phyloP scores from a whole-genome alignment of 2,797 vertebrate genomes.

The Microtus agrestis region DNA sequence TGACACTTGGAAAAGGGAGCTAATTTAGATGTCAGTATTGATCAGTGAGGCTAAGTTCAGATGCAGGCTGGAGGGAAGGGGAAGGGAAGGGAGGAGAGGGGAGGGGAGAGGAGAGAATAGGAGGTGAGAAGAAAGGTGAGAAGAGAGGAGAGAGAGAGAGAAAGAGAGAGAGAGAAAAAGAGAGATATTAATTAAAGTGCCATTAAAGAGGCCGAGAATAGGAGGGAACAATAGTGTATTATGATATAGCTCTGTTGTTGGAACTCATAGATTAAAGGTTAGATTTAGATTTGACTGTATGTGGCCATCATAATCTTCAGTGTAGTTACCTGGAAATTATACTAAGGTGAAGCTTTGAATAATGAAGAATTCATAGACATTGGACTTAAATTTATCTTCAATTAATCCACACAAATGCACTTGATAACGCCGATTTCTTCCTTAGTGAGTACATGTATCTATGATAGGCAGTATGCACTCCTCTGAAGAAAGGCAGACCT shows the following conservation, averaged over 20 bases:
- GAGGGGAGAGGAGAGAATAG: background rate
- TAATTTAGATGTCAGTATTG: conserved; percentile 83
- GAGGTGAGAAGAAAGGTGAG: background rate
- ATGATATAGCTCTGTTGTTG: background rate
- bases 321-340: conserved; percentile 5
- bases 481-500: background rate
- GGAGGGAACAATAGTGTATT: conserved; percentile 6
- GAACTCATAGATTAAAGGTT: background rate
- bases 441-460: background rate
- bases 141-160: background rate
- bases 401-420: conserved; percentile 43
- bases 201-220: background rate
- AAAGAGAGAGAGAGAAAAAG: background rate
- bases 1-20: conserved; percentile 75
- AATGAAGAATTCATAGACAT: background rate
- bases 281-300: background rate
- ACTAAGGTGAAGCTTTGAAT: conserved; percentile 32
- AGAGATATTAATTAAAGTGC: background rate
- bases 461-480: background rate
- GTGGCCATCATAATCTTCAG: background rate
- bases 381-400: conserved; percentile 59
- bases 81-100: accelerated
- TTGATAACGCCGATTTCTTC: conserved; percentile 37
- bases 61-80: background rate
- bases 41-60: conserved; percentile 74